Conservation (phyloP, 2,113 vertebrate genomes). For the Leucosticte australis region DNA sequence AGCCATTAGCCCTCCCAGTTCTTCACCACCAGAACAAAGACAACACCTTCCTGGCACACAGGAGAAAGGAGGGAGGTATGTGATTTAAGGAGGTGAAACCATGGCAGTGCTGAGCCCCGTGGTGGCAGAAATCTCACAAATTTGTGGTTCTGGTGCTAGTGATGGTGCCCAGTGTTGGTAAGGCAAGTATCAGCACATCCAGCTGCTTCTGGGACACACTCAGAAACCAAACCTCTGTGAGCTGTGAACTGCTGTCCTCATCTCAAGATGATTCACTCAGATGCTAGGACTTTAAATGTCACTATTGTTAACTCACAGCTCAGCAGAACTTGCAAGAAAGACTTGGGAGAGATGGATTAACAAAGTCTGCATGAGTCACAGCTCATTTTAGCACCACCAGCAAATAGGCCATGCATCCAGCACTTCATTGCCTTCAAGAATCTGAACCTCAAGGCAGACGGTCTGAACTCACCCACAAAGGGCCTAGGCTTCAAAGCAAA, state of each 20-base stretch:
- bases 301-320: constrained; percentile 1
- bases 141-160: neutral
- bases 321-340: neutral
- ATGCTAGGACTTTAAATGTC: constrained; percentile 38
- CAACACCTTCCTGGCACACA: neutral
- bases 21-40: neutral
- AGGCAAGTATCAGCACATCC: neutral
- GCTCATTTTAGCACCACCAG: constrained; percentile 7
- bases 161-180: neutral
- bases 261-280: constrained; percentile 18
- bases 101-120: neutral
- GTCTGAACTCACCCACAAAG: neutral
- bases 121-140: neutral
- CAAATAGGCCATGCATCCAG: neutral
- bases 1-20: neutral
- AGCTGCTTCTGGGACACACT: accelerated
- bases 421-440: neutral
- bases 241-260: neutral
- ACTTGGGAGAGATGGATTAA: neutral
- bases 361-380: constrained; percentile 28
- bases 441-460: neutral
- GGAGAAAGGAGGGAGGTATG: neutral
- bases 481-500: neutral
- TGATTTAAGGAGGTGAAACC: neutral
- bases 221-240: neutral